These are phyloP conservation scores for Lochmaea capreae DNA, from an alignment of 2,888 invertebrate genomes.

Conservation along the genomic window DNA sequence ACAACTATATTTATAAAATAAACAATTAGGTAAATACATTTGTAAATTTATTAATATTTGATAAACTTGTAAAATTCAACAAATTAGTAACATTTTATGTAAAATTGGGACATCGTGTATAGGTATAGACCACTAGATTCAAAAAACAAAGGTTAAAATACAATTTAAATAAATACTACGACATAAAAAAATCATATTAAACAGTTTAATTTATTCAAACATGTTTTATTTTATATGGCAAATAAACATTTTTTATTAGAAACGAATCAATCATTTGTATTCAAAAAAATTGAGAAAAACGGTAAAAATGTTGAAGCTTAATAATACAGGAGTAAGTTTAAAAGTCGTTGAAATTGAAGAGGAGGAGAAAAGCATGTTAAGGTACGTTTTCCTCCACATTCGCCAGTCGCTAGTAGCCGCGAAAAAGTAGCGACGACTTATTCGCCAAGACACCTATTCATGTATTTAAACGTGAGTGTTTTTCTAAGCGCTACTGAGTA, in stretches of 20 bases:
- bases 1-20: constrained; percentile 5
- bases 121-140: background rate
- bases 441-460: too few species aligned
- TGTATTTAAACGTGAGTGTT: too few species aligned
- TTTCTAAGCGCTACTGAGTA: too few species aligned
- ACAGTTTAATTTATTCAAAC: background rate
- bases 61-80: constrained; percentile 26
- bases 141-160: constrained; percentile 12
- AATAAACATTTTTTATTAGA: background rate
- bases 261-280: background rate
- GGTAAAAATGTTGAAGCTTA: too few species aligned
- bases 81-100: background rate
- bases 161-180: background rate
- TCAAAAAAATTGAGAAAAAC: background rate
- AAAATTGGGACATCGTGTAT: too few species aligned
- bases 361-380: too few species aligned
- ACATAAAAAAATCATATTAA: background rate
- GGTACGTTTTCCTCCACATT: too few species aligned
- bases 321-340: too few species aligned
- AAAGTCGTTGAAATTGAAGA: too few species aligned
- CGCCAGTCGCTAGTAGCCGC: too few species aligned
- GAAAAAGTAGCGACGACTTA: too few species aligned
- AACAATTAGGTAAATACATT: background rate
- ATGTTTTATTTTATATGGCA: background rate
- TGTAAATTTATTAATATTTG: background rate